Evolutionary conservation across 37 sponge, comb jelly and placozoan species (phyloP), one percentile per base, ranked within the genome.

Genomic region (Haliclona indistincta): DNA sequence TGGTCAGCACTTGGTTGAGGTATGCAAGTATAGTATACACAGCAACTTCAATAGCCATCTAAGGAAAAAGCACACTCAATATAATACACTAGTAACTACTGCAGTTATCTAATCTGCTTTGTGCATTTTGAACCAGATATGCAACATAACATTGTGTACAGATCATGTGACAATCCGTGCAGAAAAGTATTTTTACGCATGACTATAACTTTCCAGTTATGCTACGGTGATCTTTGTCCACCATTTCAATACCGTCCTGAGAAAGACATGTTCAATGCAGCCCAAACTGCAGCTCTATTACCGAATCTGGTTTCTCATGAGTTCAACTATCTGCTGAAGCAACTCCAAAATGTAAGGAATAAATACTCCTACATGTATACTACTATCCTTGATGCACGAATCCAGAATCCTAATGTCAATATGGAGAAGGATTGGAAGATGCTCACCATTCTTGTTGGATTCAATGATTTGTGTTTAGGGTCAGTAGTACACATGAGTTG

Each of bases 371-470:
- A 17, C 6, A 42, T 67, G 17, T 41, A 29, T 25, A 22, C 33
- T 23, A n/a, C 1, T 63, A 20, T 11, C 25, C 62, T 10, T 40
- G 52, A 17, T 5, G 4, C 17, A n/a, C n/a, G n/a, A n/a, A 26
- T 67, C 36, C 47, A 88, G 91, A 63, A 85, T 25, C 69, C 56
- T 20, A 39, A 79, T 19, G 64, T 92, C 26, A 85, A 92, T 68
- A 92, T 92, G 80, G 38, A 70, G 38, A 87, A 87, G 64, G 93
- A 92, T 63, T 92, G 93, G 93, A 92, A 92, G 69, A 38, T 92
- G 11, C 65, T 92, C 47, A 87, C 88, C 30, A 75, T 92, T 20
- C 56, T 92, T 5, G 71, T 87, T 73, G 93, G 93, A 61, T 79
- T 77, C 38, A 92, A 92, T 84, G 93, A 92, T 45, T 53, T 92